A percentile compares a stretch with the other conserved stretches of the same genome.
These are phyloP conservation scores for Prosapia bicincta DNA, from an alignment of 2,888 invertebrate genomes.

Conservation along the genomic window DNA sequence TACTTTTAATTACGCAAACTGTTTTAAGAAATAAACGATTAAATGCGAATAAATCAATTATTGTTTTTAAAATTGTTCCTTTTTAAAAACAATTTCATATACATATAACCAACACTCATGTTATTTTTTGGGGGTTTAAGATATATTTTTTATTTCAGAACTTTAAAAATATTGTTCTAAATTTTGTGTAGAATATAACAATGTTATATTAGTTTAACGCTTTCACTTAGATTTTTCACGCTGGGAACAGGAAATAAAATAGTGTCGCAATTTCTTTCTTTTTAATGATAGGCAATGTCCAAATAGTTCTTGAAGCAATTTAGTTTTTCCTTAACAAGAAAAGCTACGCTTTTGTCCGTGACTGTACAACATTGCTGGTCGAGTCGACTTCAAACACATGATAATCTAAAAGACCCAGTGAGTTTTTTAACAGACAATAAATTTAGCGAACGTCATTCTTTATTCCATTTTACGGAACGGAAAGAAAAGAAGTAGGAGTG, in stretches of 20 bases:
- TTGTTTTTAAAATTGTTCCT: no score
- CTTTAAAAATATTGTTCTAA: no score
- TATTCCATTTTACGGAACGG: neutral
- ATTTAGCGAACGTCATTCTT: neutral
- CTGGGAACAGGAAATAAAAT: neutral
- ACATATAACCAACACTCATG: no score
- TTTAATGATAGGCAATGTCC: neutral
- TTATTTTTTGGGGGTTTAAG: no score
- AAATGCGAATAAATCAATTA: no score
- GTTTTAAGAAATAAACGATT: no score
- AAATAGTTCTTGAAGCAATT: neutral
- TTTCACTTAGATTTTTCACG: neutral
- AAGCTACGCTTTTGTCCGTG: neutral
- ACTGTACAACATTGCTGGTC: neutral
- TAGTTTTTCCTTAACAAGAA: neutral
- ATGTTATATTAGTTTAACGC: neutral
- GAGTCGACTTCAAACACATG: neutral
- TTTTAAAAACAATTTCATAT: no score
- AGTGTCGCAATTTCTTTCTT: neutral
- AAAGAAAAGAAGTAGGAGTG: neutral
- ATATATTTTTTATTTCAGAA: no score
- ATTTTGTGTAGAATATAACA: no score
- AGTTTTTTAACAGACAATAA: neutral
- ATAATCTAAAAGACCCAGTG: neutral
- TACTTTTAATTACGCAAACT: no score